A percentile compares a stretch with the other conserved stretches of the same genome.
Conservation (phyloP, 2,797 vertebrate genomes). For the Ptychobarbus kaznakovi region DNA sequence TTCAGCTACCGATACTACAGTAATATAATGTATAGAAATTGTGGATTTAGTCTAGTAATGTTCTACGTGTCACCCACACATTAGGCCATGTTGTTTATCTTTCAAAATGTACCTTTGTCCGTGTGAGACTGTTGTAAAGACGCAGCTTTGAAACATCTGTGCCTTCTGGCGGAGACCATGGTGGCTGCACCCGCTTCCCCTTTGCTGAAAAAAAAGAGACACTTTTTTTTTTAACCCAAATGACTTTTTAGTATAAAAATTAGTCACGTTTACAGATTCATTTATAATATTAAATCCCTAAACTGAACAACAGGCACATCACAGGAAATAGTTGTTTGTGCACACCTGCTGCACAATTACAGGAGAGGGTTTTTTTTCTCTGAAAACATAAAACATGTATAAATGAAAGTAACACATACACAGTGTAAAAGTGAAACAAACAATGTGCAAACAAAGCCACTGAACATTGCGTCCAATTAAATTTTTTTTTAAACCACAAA, state of each 20-base stretch:
- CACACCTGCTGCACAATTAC: constrained; percentile 8
- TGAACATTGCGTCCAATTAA: background rate
- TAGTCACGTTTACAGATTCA: background rate
- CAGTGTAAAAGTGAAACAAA: constrained; percentile 7
- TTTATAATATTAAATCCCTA: background rate
- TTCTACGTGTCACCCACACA: background rate
- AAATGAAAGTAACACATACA: background rate
- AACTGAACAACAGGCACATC: background rate
- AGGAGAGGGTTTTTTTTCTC: background rate
- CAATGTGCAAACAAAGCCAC: background rate
- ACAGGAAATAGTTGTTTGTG: background rate
- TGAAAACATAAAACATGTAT: background rate
- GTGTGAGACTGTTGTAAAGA: constrained; percentile 96
- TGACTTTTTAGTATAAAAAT: background rate
- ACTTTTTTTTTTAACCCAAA: background rate
- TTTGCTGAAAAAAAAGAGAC: constrained; percentile 76
- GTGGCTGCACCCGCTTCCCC: constrained; percentile 85
- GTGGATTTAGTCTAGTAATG: background rate
- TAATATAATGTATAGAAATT: background rate
- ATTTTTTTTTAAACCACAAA: background rate
- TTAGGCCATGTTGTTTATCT: background rate
- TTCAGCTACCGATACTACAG: background rate
- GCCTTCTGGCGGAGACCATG: constrained; percentile 85
- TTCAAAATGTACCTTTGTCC: constrained; percentile 82
- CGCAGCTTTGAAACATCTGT: constrained; percentile 81